These are phyloP conservation scores for Smittia sp. DNA, from an alignment of 2,888 invertebrate species.

Conservation along the genomic window DNA sequence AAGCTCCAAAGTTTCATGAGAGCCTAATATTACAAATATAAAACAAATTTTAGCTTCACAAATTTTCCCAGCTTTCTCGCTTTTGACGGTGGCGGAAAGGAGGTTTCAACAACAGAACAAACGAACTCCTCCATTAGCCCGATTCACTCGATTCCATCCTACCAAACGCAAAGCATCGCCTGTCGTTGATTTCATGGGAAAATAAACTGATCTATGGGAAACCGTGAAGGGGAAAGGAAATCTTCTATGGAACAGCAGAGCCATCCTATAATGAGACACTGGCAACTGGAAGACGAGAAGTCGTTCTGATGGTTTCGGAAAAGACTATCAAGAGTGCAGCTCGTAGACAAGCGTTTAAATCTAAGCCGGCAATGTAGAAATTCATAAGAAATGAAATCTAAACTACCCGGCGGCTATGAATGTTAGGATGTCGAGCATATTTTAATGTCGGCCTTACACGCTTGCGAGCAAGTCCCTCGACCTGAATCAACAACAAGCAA, in stretches of 20 bases:
- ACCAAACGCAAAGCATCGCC: not conserved
- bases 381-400: conserved; percentile 38
- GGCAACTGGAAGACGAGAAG: not conserved
- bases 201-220: conserved; percentile 27
- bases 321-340: conserved; percentile 29
- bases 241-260: conserved; percentile 14
- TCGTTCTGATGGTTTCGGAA: conserved; percentile 13
- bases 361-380: conserved; percentile 18
- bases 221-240: not conserved
- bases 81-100: conserved; percentile 37
- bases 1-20: conserved; percentile 13
- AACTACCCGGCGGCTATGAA: conserved; percentile 27
- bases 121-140: not conserved
- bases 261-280: conserved; percentile 37
- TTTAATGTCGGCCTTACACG: too few species aligned
- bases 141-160: conserved; percentile 12
- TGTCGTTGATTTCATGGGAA: conserved; percentile 32
- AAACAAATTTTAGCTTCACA: conserved; percentile 41
- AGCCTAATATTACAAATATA: conserved; percentile 36
- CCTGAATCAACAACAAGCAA: too few species aligned
- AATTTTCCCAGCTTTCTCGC: conserved; percentile 38
- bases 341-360: not conserved
- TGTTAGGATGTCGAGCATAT: too few species aligned
- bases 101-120: conserved; percentile 25
- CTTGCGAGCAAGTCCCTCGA: too few species aligned